Conservation (phyloP, 92 coral and sea anemone species). For the Palythoa caribaeorum region DNA sequence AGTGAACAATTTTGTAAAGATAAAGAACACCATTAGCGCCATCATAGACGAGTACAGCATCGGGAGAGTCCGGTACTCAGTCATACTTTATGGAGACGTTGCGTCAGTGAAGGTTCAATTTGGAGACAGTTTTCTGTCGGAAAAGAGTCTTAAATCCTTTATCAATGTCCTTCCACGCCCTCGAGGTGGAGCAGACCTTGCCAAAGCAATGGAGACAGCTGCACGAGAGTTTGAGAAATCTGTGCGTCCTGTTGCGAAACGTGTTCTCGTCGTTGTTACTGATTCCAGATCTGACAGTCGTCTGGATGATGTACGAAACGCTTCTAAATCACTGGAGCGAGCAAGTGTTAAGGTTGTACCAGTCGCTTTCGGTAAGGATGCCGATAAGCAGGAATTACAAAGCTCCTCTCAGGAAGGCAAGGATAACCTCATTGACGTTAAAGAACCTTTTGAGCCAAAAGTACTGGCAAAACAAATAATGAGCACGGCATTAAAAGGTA, state of each 20-base stretch:
- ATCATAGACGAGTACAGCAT: conserved; percentile 31
- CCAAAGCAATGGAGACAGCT: conserved; percentile 22
- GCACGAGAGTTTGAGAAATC: background rate
- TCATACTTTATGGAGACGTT: conserved; percentile 11
- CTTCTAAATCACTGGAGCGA: conserved; percentile 19
- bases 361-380: conserved; percentile 24
- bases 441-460: conserved; percentile 24
- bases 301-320: background rate
- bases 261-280: conserved; percentile 27
- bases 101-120: conserved; percentile 31
- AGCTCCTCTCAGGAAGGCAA: conserved; percentile 25
- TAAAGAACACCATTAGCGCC: conserved; percentile 24
- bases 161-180: conserved; percentile 20
- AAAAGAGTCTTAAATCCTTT: background rate
- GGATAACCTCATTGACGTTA: conserved; percentile 29
- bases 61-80: conserved; percentile 35
- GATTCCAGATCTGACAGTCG: conserved; percentile 29
- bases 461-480: conserved; percentile 20
- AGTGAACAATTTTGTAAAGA: conserved; percentile 15
- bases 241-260: conserved; percentile 19
- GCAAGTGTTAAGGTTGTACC: conserved; percentile 29
- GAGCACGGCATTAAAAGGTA: conserved; percentile 19
- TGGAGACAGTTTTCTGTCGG: conserved; percentile 7
- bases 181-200: conserved; percentile 31
- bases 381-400: conserved; percentile 21